A percentile compares a stretch with the other conserved stretches of the same genome.
Evolutionary conservation across 2,888 invertebrate species (phyloP).

Genomic region (Agrotis exclamationis): DNA sequence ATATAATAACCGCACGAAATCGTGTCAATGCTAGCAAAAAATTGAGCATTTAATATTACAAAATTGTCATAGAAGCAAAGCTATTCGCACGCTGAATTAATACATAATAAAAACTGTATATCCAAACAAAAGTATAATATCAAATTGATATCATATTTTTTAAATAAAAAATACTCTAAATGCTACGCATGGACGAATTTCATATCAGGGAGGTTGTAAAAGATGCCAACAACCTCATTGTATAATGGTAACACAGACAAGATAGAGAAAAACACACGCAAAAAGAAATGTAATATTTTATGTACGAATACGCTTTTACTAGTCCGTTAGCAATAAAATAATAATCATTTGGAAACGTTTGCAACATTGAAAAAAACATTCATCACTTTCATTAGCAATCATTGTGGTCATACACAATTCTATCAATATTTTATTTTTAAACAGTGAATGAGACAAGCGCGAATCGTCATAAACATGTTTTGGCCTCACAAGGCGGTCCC

Average conservation of each 20-base stretch:
- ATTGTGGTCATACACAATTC: slow-evolving; percentile 43
- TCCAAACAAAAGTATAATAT: slow-evolving; percentile 27
- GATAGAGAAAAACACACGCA: neutral
- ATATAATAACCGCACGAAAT: slow-evolving; percentile 37
- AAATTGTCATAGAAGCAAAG: slow-evolving; percentile 13
- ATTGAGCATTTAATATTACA: slow-evolving; percentile 7
- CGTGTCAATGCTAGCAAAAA: slow-evolving; percentile 39
- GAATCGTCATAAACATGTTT: slow-evolving; percentile 52
- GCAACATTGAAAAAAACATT: slow-evolving; percentile 39
- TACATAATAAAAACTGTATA: slow-evolving; percentile 32
- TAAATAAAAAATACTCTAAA: slow-evolving; percentile 24
- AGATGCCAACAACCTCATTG: slow-evolving; percentile 31
- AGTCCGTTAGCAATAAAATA: slow-evolving; percentile 16
- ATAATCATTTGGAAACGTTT: slow-evolving; percentile 27
- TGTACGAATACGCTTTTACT: slow-evolving; percentile 4
- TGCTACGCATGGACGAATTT: slow-evolving; percentile 43
- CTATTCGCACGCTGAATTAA: slow-evolving; percentile 36
- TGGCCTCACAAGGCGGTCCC: slow-evolving; percentile 55
- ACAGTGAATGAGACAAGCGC: slow-evolving; percentile 23
- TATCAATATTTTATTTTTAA: slow-evolving; percentile 35
- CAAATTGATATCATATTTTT: neutral
- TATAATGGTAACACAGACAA: slow-evolving; percentile 4
- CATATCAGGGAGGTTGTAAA: slow-evolving; percentile 31
- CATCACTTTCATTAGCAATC: slow-evolving; percentile 46
- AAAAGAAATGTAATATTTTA: slow-evolving; percentile 31